These are phyloP conservation scores for Podargus strigoides DNA, from an alignment of 2,797 vertebrate genomes.

Conservation along the genomic window DNA sequence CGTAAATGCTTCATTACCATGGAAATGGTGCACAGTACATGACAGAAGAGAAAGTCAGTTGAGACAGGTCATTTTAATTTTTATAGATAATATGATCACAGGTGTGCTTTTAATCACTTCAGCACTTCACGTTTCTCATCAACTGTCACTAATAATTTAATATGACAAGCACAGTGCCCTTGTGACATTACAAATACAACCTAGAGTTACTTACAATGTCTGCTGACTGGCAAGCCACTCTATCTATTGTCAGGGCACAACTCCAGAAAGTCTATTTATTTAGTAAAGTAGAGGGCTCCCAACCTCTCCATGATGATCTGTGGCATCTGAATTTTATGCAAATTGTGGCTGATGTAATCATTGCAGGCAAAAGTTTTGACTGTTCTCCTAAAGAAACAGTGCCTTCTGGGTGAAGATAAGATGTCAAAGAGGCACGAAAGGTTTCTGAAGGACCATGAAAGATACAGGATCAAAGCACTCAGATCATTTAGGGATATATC, in stretches of 20 bases:
- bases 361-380: neutral
- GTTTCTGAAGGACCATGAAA: neutral
- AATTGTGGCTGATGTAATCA: neutral
- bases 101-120: slow-evolving; percentile 68
- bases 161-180: slow-evolving; percentile 24
- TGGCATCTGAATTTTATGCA: neutral
- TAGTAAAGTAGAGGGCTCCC: slow-evolving; percentile 21
- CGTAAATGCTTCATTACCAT: slow-evolving; percentile 56
- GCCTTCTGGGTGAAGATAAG: neutral
- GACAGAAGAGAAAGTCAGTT: slow-evolving; percentile 25
- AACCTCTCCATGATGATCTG: neutral
- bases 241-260: neutral
- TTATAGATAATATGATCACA: slow-evolving; percentile 68
- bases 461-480: neutral
- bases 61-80: slow-evolving; percentile 63
- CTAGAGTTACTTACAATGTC: neutral
- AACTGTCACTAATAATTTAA: slow-evolving; percentile 67
- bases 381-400: neutral
- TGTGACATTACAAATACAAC: slow-evolving; percentile 23
- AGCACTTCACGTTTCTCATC: slow-evolving; percentile 37
- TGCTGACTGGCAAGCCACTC: neutral
- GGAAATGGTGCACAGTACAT: slow-evolving; percentile 7
- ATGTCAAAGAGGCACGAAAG: neutral
- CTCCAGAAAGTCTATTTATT: neutral
- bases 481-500: neutral